Base-by-base conservation (phyloP, 2,797 vertebrate species). In the Loriculus beryllinus region DNA sequence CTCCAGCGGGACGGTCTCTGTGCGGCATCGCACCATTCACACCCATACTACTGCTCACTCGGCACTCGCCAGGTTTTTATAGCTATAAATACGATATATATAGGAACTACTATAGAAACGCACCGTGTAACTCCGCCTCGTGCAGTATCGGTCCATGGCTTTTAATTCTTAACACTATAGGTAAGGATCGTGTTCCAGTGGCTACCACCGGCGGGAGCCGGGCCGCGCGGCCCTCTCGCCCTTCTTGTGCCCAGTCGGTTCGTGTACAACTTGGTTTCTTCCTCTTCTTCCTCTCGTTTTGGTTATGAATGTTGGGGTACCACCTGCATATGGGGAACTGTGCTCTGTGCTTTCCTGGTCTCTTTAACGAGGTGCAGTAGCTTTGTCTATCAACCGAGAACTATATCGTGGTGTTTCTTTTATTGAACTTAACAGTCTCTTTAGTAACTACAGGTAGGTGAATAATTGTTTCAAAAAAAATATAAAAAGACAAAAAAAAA, bases 401-500 rank as follows among this genome's bases (percentile, higher is more conserved):
- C 98, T 97, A 95, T 97, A 97, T 97, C 95, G 97, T 98, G 98
- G 96, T 98, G 97, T 98, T 98, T 97, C 97, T 97, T 98, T 97
- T 95, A 96, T 97, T 97, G 96, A 97, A 92, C 96, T 97, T 97
- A 97, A 96, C 97, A 86, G 97, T 98, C 97, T 97, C 96, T 97
- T 97, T 97, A 97, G 96, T 97, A 97, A 97, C 95, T 97, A 97
- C 97, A 97, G 96, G 95, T 98, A 97, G 97, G 96, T 98, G 97
- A 97, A 88, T 98, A 97, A 97, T 97, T 97, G 96, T 98, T 97
- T 97, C 92, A 95, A 95, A 90, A 94, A 82, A 35, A 43, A 35
- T 10, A 14, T 62, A 31, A 26, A 6, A 1, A 15, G 8, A 9
- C 42, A 49, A 51, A 86, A 94, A 83, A 83, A 86, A 92, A 95